These are phyloP conservation scores for Archegozetes longisetosus DNA, from an alignment of 1,140 invertebrate species.

Conservation along the genomic window DNA sequence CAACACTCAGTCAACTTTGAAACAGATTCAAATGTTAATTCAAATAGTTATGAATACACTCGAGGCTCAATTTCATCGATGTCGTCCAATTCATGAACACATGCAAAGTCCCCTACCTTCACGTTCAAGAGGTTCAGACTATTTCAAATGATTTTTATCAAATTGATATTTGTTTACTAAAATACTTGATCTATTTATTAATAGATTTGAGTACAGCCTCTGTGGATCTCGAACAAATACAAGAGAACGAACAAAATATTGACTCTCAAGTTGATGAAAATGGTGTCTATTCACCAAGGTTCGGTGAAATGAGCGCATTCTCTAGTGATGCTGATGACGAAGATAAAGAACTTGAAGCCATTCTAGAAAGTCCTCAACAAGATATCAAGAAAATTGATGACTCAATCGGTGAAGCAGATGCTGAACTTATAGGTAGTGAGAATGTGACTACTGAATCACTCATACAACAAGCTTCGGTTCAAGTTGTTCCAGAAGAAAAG, in stretches of 20 bases:
- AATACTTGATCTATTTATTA: slow-evolving; percentile 11
- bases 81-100: slow-evolving; percentile 40
- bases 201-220: slow-evolving; percentile 24
- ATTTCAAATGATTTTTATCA: neutral
- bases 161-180: slow-evolving; percentile 2
- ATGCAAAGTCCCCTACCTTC: slow-evolving; percentile 45
- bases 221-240: slow-evolving; percentile 31
- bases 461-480: neutral
- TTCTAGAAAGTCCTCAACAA: slow-evolving; percentile 53
- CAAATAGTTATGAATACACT: slow-evolving; percentile 85
- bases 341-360: slow-evolving; percentile 67
- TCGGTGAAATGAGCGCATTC: neutral
- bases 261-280: neutral
- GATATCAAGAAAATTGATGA: slow-evolving; percentile 22
- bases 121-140: slow-evolving; percentile 47
- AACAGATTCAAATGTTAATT: slow-evolving; percentile 60
- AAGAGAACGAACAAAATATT: slow-evolving; percentile 26
- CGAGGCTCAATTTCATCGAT: slow-evolving; percentile 73
- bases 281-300: slow-evolving; percentile 4
- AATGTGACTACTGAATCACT: slow-evolving; percentile 12
- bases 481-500: neutral
- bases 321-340: slow-evolving; percentile 53
- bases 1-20: slow-evolving; percentile 55
- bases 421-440: slow-evolving; percentile 11
- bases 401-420: neutral